These are phyloP conservation scores for Balearica regulorum DNA, from an alignment of 2,797 vertebrate species.

Conservation along the genomic window DNA sequence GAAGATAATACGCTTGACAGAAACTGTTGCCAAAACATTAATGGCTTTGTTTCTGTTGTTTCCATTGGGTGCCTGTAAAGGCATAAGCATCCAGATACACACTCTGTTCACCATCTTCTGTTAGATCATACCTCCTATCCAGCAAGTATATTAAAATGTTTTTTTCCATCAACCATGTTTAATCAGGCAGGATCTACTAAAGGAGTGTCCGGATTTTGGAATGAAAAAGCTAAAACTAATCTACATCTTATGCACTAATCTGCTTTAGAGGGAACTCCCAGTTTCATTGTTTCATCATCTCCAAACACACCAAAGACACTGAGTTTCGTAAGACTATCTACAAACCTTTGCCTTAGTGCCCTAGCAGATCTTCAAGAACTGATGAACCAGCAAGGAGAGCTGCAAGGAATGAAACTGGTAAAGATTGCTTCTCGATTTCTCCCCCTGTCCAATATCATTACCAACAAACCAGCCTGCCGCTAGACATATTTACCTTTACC, in stretches of 20 bases:
- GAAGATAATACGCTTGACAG: neutral
- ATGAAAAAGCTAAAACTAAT: neutral
- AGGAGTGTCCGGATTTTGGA: neutral
- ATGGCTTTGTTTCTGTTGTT: neutral
- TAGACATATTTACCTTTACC: neutral
- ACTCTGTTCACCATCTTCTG: neutral
- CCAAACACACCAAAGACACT: neutral
- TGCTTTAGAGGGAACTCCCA: neutral
- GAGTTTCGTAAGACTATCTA: neutral
- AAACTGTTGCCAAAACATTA: neutral
- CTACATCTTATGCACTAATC: neutral
- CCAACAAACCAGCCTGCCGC: neutral
- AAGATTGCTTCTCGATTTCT: neutral
- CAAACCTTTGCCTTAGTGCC: neutral
- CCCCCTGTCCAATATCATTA: neutral
- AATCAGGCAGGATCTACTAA: neutral
- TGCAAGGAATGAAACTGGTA: neutral
- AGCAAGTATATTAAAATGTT: neutral
- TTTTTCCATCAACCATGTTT: neutral
- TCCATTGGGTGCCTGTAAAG: neutral
- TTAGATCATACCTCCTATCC: neutral
- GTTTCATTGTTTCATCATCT: constrained; percentile 3
- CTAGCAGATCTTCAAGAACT: neutral
- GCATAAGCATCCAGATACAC: neutral
- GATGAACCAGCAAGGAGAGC: neutral